Evolutionary conservation across 1,140 invertebrate species (phyloP), one percentile per base, ranked within the genome.

Genomic region (Dinoponera quadriceps): DNA sequence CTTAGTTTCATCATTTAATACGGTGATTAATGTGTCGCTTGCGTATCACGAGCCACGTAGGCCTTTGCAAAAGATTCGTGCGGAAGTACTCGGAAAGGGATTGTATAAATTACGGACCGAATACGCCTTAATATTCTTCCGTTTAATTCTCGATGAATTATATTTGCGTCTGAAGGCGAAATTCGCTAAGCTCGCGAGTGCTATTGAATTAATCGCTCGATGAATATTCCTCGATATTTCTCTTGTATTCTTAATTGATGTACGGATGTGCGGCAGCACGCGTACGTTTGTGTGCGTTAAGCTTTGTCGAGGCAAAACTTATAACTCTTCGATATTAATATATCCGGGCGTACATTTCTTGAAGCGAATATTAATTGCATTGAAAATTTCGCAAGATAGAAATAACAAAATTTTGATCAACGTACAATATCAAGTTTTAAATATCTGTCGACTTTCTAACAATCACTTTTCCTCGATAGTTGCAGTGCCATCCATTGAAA

Each of bases 121-220:
- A 57, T 57, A 57, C 25, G 33, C 33, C 65, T 57, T 69, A 22
- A 80, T 78, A 38, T 80, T 69, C 51, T 54, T 25, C 33, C 65
- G 14, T 69, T 80, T 71, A 80, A 71, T 57, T 71, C 33, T 57
- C 63, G 33, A 57, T 63, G 73, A 75, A 75, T 80, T 54, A 13
- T 80, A 69, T 80, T 57, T 48, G 33, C 51, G 51, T 71, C 51
- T 80, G 65, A 69, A 60, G 59, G 65, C 65, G 33, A 80, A 59
- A 80, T 57, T 80, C 33, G 33, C 65, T 80, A 69, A 71, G 65
- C 65, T 69, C 51, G 18, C 51, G 51, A 80, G 51, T 69, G n/a
- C 65, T 57, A 80, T 80, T 71, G 75, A 80, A 80, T 80, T 80
- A 80, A 80, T 68, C 63, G 68, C 75, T n/a, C 63, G 75, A 80